These are phyloP conservation scores for Syndactyla subalaris DNA, from an alignment of 2,797 vertebrate species.

Conservation along the genomic window DNA sequence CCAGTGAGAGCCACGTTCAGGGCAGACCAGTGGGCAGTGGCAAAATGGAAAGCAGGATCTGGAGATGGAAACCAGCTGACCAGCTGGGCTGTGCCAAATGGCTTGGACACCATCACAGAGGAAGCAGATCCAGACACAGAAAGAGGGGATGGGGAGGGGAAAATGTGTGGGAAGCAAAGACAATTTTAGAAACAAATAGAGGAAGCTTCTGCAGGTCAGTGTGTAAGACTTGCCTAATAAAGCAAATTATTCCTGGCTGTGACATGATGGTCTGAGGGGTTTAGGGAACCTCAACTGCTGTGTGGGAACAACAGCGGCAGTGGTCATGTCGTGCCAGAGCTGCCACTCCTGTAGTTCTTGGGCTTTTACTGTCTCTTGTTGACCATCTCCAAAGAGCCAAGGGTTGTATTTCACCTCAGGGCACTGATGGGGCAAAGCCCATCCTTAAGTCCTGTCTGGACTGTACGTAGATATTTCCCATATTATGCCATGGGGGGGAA, in stretches of 20 bases:
- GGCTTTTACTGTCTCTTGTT: not conserved
- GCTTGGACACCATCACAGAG: not conserved
- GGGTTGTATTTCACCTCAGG: not conserved
- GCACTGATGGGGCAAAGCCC: not conserved
- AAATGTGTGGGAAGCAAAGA: constrained; percentile 2
- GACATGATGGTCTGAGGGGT: not conserved
- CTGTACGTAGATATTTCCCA: accelerated
- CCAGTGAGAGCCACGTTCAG: not conserved
- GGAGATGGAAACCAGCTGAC: not conserved
- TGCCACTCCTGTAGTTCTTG: not conserved
- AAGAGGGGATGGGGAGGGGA: not conserved
- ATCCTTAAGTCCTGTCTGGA: not conserved
- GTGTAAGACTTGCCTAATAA: not conserved
- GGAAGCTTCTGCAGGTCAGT: constrained; percentile 14
- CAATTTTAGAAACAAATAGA: constrained; percentile 48
- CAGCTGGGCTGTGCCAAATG: not conserved
- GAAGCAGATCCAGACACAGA: not conserved
- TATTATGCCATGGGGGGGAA: not conserved
- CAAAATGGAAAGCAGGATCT: not conserved
- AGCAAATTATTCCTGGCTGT: constrained; percentile 2
- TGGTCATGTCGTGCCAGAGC: not conserved
- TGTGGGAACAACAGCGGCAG: not conserved
- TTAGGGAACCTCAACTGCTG: not conserved
- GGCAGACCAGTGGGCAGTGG: not conserved
- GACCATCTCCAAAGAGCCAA: not conserved